Conservation (phyloP, 2,888 invertebrate genomes). For the Xestia ashworthii region DNA sequence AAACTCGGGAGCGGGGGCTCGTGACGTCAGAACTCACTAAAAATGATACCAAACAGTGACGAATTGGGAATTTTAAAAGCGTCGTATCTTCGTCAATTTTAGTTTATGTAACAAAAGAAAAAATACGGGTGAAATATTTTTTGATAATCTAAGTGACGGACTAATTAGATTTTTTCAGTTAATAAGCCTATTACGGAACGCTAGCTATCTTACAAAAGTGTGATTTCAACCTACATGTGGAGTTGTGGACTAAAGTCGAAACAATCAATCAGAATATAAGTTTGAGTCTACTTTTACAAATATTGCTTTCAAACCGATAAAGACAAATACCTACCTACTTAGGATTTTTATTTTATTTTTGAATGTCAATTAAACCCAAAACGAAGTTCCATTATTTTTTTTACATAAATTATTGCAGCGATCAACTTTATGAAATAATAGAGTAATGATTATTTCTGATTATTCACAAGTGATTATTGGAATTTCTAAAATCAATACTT, state of each 20-base stretch:
- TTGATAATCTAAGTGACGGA: no score
- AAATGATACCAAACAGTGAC: no score
- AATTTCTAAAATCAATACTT: conserved; percentile 12
- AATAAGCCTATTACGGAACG: conserved; percentile 25
- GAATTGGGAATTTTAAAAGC: no score
- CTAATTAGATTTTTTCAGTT: no score
- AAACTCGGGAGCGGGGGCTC: no score
- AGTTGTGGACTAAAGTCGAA: neutral
- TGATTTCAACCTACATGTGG: conserved; percentile 11
- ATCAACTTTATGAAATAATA: neutral
- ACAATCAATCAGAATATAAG: neutral
- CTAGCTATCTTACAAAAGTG: neutral
- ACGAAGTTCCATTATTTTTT: neutral
- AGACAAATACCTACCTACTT: neutral
- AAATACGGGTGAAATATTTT: no score
- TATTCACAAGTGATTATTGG: conserved; percentile 21
- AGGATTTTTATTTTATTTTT: neutral
- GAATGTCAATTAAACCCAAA: neutral
- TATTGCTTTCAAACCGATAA: neutral
- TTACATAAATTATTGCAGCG: neutral
- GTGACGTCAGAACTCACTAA: no score
- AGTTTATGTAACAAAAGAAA: no score
- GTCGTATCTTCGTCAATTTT: no score
- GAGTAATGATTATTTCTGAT: neutral
- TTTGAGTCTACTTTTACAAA: neutral